A percentile compares a stretch with the other conserved stretches of the same genome.
phyloP scores from a whole-genome alignment of 2,888 invertebrate species.

The Cartodere bifasciata region DNA sequence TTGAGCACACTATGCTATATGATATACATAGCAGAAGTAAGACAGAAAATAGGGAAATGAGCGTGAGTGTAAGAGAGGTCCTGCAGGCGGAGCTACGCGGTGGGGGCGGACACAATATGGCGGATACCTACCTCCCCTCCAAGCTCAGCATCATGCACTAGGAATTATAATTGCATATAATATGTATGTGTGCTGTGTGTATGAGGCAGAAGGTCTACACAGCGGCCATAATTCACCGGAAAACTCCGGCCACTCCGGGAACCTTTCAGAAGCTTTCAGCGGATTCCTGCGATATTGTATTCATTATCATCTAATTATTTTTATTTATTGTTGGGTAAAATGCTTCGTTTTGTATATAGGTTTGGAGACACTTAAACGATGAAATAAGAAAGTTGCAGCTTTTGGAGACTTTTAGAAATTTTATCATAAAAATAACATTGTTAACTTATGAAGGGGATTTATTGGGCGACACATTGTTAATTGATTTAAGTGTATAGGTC shows the following conservation, averaged over 20 bases:
- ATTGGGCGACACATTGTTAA: no score
- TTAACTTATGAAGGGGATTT: no score
- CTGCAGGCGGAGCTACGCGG: slow-evolving; percentile 29
- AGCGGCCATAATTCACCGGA: slow-evolving; percentile 28
- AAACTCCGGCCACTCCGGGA: slow-evolving; percentile 11
- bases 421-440: no score
- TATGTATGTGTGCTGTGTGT: slow-evolving; percentile 30
- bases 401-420: no score
- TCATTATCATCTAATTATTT: slow-evolving; percentile 31
- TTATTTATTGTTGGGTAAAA: slow-evolving; percentile 25
- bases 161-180: slow-evolving; percentile 37
- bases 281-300: slow-evolving; percentile 24
- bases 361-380: no score
- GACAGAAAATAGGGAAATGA: slow-evolving; percentile 17
- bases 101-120: slow-evolving; percentile 38
- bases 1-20: slow-evolving; percentile 30
- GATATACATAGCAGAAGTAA: slow-evolving; percentile 31
- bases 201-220: slow-evolving; percentile 16
- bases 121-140: slow-evolving; percentile 32
- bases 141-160: slow-evolving; percentile 31
- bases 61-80: slow-evolving; percentile 22
- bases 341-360: no score
- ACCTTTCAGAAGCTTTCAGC: slow-evolving; percentile 12
- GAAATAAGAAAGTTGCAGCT: no score
- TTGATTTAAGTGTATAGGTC: no score